A percentile compares a stretch with the other conserved stretches of the same genome.
These are phyloP conservation scores for Diorhabda sublineata DNA, from an alignment of 1,140 invertebrate genomes.

Conservation along the genomic window DNA sequence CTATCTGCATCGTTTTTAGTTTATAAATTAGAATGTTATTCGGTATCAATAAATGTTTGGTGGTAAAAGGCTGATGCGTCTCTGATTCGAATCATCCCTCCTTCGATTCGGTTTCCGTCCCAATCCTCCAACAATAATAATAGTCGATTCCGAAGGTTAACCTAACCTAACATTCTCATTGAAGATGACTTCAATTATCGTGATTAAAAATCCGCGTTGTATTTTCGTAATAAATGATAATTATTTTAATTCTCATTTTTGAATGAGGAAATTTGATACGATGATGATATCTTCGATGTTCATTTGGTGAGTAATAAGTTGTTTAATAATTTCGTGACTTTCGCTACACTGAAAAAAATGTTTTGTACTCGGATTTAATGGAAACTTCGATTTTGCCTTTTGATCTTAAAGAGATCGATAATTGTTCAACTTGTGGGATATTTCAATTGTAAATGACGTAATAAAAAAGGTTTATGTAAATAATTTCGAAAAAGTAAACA, in stretches of 20 bases:
- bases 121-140: not conserved
- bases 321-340: not conserved
- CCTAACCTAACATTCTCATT: not conserved
- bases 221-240: not conserved
- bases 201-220: not conserved
- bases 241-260: not conserved
- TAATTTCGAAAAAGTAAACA: no score
- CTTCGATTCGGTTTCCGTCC: not conserved
- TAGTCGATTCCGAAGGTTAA: not conserved
- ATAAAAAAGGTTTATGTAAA: no score
- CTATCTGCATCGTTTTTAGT: no score
- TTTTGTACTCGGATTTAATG: not conserved
- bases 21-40: no score
- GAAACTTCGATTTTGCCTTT: no score
- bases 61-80: not conserved
- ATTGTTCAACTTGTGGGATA: no score
- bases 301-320: not conserved
- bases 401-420: not conserved
- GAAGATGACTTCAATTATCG: not conserved
- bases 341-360: not conserved
- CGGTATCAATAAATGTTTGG: no score
- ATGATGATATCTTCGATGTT: not conserved
- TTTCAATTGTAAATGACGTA: no score
- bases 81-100: not conserved
- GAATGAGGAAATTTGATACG: constrained; percentile 1